phyloP scores from a whole-genome alignment of 2,797 vertebrate species.

The Menidia menidia region DNA sequence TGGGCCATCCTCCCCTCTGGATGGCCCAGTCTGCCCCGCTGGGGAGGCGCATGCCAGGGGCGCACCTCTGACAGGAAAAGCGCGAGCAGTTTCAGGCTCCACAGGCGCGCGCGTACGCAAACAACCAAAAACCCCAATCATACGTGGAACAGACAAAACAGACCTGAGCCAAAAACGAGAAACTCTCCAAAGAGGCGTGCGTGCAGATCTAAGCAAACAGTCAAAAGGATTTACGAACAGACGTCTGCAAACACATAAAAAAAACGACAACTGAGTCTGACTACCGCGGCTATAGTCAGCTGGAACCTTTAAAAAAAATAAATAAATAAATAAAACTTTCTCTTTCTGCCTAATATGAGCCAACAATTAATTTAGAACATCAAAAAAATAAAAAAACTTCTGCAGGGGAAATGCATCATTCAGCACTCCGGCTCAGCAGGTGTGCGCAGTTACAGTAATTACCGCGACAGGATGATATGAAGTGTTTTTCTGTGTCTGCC shows the following conservation, averaged over 20 bases:
- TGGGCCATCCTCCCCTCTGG: conserved; percentile 56
- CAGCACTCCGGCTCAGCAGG: conserved; percentile 1
- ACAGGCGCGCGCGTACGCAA: not conserved
- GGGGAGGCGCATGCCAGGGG: conserved; percentile 37
- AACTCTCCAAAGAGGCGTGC: not conserved
- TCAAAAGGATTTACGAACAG: conserved; percentile 19
- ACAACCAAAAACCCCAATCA: conserved; percentile 6
- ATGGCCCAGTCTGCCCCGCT: conserved; percentile 18
- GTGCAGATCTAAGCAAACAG: conserved; percentile 23
- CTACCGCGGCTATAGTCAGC: not conserved
- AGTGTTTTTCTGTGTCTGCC: not conserved
- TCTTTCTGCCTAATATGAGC: not conserved
- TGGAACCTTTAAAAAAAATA: not conserved
- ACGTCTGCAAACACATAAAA: not conserved
- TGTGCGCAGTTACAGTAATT: not conserved
- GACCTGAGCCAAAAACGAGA: conserved; percentile 3
- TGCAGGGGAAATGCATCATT: conserved; percentile 12
- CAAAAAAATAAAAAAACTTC: not conserved
- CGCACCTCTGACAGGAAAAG: conserved; percentile 39
- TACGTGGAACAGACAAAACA: conserved; percentile 4
- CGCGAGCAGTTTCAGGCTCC: conserved; percentile 12
- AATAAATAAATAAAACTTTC: not conserved
- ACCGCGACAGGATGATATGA: not conserved
- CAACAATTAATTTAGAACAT: not conserved
- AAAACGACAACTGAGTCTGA: not conserved